Conservation (phyloP, 2,113 vertebrate species). For the Phainopepla nitens region DNA sequence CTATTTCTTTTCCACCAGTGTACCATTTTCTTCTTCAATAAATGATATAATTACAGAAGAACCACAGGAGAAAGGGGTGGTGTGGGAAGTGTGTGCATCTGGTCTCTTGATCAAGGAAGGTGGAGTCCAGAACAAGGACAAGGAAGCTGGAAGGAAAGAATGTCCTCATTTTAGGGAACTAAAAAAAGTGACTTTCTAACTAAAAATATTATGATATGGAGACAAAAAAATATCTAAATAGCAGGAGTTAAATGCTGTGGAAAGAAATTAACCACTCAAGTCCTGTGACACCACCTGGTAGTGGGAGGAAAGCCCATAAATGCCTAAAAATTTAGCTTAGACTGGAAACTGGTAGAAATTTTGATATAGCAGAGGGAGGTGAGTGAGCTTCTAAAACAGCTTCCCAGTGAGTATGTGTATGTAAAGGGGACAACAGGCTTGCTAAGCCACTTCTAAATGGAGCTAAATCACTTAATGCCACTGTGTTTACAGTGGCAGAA, state of each 20-base stretch:
- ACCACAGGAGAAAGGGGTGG: rapidly evolving
- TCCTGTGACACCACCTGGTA: not conserved
- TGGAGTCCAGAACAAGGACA: not conserved
- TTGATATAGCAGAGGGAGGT: not conserved
- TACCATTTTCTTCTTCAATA: not conserved
- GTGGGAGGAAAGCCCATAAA: not conserved
- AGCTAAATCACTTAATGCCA: not conserved
- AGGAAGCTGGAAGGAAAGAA: not conserved
- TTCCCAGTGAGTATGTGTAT: not conserved
- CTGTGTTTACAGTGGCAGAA: not conserved
- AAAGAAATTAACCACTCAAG: not conserved
- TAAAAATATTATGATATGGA: not conserved
- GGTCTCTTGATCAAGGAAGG: not conserved
- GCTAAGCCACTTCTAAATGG: not conserved
- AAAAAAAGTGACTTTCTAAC: not conserved
- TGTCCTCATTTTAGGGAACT: not conserved
- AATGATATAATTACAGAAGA: not conserved
- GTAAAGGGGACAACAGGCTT: not conserved
- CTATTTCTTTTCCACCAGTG: not conserved
- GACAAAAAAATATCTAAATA: not conserved
- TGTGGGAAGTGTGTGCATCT: not conserved
- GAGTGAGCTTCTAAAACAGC: not conserved
- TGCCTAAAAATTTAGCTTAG: not conserved
- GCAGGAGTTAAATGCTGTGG: not conserved
- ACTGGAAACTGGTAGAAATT: not conserved